A percentile compares a stretch with the other conserved stretches of the same genome.
Evolutionary conservation across 2,888 invertebrate species (phyloP).

Genomic region (Chrysomela aeneicollis): DNA sequence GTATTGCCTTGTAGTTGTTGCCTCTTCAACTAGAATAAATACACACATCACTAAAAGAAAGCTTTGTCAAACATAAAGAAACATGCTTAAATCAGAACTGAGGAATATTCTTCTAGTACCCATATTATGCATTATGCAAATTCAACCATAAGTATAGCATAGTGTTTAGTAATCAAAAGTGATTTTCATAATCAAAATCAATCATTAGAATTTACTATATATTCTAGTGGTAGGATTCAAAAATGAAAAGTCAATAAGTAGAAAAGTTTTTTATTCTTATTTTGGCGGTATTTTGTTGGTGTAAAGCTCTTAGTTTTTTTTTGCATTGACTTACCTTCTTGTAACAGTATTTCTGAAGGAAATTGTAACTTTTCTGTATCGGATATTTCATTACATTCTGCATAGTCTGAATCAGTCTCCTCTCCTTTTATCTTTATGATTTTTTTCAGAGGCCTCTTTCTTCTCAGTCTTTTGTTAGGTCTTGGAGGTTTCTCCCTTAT

Average conservation of each 20-base stretch:
- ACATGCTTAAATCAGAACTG: too few relatives aligned
- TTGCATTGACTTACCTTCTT: conserved; percentile 27
- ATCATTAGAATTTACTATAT: too few relatives aligned
- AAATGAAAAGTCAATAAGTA: too few relatives aligned
- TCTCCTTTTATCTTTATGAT: conserved; percentile 5
- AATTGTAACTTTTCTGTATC: conserved; percentile 29
- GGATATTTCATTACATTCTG: conserved; percentile 31
- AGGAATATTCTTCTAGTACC: too few relatives aligned
- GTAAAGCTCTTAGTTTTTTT: too few relatives aligned
- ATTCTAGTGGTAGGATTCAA: too few relatives aligned
- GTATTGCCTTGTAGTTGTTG: conserved; percentile 27
- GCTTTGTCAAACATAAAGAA: too few relatives aligned
- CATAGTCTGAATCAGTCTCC: conserved; percentile 22
- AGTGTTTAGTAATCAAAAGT: too few relatives aligned
- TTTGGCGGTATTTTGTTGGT: too few relatives aligned
- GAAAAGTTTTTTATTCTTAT: too few relatives aligned
- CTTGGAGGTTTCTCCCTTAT: conserved; percentile 4
- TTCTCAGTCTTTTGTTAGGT: conserved; percentile 19
- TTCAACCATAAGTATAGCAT: background rate
- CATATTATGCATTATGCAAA: background rate
- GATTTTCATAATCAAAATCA: too few relatives aligned
- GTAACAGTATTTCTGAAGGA: conserved; percentile 23
- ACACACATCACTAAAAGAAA: conserved; percentile 15
- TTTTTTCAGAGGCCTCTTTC: conserved; percentile 17
- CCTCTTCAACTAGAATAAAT: conserved; percentile 35